Evolutionary conservation across 2,113 vertebrate genomes (phyloP).

Genomic region (Oncorhynchus nerka): DNA sequence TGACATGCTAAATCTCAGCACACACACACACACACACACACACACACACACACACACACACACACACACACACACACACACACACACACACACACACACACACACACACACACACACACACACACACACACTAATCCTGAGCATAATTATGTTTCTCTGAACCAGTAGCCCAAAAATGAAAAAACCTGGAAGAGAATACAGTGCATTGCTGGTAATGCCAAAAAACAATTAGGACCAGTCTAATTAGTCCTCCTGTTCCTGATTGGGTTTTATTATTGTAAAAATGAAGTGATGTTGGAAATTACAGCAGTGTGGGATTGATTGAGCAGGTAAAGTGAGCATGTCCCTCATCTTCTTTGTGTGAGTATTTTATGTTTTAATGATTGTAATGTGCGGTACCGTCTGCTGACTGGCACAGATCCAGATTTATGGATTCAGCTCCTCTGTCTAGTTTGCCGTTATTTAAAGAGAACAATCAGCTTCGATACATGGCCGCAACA

Average conservation of each 20-base stretch:
- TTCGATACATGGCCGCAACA: not conserved
- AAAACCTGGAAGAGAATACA: not conserved
- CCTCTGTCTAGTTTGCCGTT: not conserved
- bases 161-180: not conserved
- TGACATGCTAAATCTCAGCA: constrained; percentile 4
- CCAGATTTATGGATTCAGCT: not conserved
- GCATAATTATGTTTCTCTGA: not conserved
- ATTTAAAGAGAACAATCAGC: not conserved
- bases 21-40: not conserved
- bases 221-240: constrained; percentile 1
- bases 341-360: too few species aligned
- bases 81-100: constrained; percentile 1
- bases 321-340: not conserved
- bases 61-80: not conserved
- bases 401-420: not conserved
- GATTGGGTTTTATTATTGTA: not conserved
- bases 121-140: not conserved
- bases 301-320: not conserved
- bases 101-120: not conserved
- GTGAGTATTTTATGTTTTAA: not conserved
- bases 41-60: not conserved
- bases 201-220: not conserved
- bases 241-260: not conserved
- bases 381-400: not conserved
- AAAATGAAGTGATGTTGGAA: not conserved